Conservation (phyloP, 2,888 invertebrate genomes). For the Maniola hyperantus region DNA sequence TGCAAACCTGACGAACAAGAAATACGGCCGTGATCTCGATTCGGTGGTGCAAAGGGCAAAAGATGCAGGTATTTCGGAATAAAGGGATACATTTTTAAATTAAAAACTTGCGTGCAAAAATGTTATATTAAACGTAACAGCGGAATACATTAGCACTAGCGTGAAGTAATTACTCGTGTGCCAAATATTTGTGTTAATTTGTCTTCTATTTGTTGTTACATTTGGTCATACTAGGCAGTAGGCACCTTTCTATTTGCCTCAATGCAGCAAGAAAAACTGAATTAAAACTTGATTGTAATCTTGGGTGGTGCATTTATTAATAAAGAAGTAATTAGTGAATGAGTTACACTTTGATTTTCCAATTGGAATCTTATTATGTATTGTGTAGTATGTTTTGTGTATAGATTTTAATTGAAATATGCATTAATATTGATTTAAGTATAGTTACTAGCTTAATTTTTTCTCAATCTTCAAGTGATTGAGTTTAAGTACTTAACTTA, state of each 20-base stretch:
- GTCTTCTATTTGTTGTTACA: slow-evolving; percentile 24
- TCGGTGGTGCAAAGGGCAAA: slow-evolving; percentile 95
- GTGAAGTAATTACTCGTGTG: slow-evolving; percentile 38
- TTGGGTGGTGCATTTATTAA: not conserved
- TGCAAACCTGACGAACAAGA: slow-evolving; percentile 96
- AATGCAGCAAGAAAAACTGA: slow-evolving; percentile 1
- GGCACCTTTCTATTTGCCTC: slow-evolving; percentile 21
- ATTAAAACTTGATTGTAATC: not conserved
- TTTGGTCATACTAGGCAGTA: slow-evolving; percentile 11
- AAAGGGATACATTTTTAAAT: slow-evolving; percentile 14
- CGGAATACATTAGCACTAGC: slow-evolving; percentile 37
- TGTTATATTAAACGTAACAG: slow-evolving; percentile 40
- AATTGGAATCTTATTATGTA: slow-evolving; percentile 3
- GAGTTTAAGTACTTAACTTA: not conserved
- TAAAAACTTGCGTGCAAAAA: slow-evolving; percentile 43
- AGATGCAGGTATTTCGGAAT: slow-evolving; percentile 88
- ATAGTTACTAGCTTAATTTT: not conserved
- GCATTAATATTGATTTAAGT: not conserved
- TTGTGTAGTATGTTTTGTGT: not conserved
- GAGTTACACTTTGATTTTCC: not conserved
- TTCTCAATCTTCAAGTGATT: not conserved
- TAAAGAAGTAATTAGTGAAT: not conserved
- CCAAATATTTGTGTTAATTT: slow-evolving; percentile 38
- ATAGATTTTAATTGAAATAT: not conserved
- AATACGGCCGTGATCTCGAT: slow-evolving; percentile 95